Evolutionary conservation across 2,888 invertebrate species (phyloP).

Genomic region (Philonicus albiceps): DNA sequence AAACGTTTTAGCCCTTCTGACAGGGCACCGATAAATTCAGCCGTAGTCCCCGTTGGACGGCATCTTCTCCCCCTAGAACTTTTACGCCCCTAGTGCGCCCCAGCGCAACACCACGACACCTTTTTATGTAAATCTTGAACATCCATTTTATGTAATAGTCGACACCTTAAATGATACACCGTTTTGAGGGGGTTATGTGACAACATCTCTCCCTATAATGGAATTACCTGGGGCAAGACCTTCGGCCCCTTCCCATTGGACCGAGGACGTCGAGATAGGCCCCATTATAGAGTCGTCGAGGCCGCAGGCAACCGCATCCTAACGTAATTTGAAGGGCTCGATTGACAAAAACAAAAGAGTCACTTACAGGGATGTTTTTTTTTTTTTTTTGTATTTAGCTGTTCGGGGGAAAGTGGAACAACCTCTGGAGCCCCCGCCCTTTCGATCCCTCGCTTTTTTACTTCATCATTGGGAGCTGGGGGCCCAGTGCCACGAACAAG

Average conservation of each 20-base stretch:
- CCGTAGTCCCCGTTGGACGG: not conserved
- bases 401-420: not conserved
- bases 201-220: slow-evolving; percentile 12
- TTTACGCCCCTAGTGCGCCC: not conserved
- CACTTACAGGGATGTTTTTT: slow-evolving; percentile 1
- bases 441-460: not conserved
- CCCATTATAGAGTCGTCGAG: not conserved
- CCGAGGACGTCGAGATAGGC: not conserved
- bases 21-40: not conserved
- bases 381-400: slow-evolving; percentile 10
- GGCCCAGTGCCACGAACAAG: not conserved
- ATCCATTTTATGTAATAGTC: slow-evolving; percentile 38
- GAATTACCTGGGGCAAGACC: slow-evolving; percentile 12
- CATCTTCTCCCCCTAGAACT: not conserved
- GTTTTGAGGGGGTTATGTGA: not conserved
- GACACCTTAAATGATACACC: slow-evolving; percentile 34
- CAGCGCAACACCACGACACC: not conserved
- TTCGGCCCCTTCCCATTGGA: not conserved
- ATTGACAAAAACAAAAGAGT: slow-evolving; percentile 34
- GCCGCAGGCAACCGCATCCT: slow-evolving; percentile 28
- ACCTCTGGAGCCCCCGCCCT: not conserved
- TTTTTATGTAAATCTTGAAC: slow-evolving; percentile 35
- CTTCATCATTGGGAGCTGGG: not conserved
- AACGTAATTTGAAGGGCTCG: slow-evolving; percentile 32
- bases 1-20: not conserved